Evolutionary conservation across 2,797 vertebrate species (phyloP).

Genomic region (Alcedo atthis): DNA sequence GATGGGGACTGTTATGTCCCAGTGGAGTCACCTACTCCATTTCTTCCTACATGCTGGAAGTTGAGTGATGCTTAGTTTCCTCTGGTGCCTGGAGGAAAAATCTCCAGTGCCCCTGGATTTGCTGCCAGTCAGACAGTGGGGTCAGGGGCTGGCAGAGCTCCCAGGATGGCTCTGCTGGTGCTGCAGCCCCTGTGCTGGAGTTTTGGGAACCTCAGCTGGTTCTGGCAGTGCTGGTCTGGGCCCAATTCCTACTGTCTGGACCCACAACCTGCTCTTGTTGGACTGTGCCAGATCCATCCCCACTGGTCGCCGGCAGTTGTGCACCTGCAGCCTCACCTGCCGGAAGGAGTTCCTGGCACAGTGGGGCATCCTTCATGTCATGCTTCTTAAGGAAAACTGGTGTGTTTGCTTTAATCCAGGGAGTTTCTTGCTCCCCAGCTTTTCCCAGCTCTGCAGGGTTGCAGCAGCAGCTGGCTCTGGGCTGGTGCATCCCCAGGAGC

Average conservation of each 20-base stretch:
- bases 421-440: not conserved
- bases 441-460: not conserved
- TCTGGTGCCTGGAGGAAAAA: not conserved
- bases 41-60: not conserved
- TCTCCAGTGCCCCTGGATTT: accelerated
- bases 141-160: not conserved
- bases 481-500: not conserved
- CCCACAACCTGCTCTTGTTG: not conserved
- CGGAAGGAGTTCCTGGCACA: not conserved
- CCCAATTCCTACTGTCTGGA: accelerated
- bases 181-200: not conserved
- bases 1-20: not conserved
- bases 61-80: not conserved
- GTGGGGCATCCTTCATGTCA: accelerated
- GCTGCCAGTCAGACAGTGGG: not conserved
- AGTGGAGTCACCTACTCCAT: not conserved
- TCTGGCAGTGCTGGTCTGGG: not conserved
- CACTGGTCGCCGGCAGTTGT: accelerated
- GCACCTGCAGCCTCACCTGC: not conserved
- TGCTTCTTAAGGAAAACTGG: not conserved
- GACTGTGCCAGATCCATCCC: not conserved
- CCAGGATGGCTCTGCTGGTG: not conserved
- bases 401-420: not conserved
- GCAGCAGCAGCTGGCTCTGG: not conserved
- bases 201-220: not conserved